Percentiles rank a stretch among this genome's conserved stretches.
Conservation (phyloP, 2,797 vertebrate species). For the Siniperca obscura region DNA sequence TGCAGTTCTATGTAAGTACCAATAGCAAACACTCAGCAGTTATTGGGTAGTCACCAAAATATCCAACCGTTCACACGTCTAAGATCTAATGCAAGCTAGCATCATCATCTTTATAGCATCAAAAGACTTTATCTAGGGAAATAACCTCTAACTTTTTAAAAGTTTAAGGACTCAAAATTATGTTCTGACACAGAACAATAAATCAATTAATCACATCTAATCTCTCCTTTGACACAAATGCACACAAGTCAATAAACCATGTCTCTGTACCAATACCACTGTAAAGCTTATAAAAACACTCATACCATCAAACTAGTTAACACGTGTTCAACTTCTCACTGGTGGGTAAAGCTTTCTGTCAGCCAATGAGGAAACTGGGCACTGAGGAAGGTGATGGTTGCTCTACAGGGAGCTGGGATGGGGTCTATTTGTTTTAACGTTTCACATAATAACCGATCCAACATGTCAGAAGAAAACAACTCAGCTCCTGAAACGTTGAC, state of each 20-base stretch:
- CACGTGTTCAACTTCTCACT: constrained; percentile 44
- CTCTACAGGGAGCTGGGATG: constrained; percentile 29
- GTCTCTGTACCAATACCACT: constrained; percentile 62
- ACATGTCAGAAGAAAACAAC: constrained; percentile 58
- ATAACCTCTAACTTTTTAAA: constrained; percentile 80
- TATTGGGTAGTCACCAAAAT: constrained; percentile 40
- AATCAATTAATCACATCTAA: constrained; percentile 78
- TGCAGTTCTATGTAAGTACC: constrained; percentile 60
- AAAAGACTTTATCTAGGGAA: constrained; percentile 72
- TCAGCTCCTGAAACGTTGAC: constrained; percentile 68
- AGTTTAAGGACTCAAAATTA: constrained; percentile 80
- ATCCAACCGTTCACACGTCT: constrained; percentile 36
- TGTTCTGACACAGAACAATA: constrained; percentile 91
- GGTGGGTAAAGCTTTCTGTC: constrained; percentile 85
- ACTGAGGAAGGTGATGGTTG: constrained; percentile 42
- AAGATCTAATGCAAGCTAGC: constrained; percentile 59
- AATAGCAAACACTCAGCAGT: constrained; percentile 51
- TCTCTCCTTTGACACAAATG: constrained; percentile 75
- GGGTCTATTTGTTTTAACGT: constrained; percentile 43
- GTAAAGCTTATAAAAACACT: constrained; percentile 78
- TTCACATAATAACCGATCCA: constrained; percentile 54
- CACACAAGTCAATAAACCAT: constrained; percentile 60
- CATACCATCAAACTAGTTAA: constrained; percentile 55
- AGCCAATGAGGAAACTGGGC: constrained; percentile 58
- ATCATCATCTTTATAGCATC: constrained; percentile 66